Percentiles rank a stretch among this genome's conserved stretches.
Evolutionary conservation across 1,140 invertebrate genomes (phyloP).

Genomic region (Ylistrum balloti): DNA sequence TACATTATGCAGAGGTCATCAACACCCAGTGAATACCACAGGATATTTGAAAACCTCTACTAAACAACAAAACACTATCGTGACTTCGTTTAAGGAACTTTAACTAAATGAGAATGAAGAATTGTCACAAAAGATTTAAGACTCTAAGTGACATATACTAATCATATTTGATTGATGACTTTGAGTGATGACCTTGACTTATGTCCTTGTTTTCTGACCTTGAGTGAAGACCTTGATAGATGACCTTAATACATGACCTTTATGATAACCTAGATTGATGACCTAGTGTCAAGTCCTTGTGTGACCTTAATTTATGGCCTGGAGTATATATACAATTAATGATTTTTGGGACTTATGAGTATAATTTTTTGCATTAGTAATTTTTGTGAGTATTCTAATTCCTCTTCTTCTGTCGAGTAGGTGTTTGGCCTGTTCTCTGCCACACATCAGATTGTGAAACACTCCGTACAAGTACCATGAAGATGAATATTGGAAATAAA

Average conservation of each 20-base stretch:
- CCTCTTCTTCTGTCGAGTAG: conserved; percentile 23
- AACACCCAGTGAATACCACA: no score
- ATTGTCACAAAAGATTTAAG: no score
- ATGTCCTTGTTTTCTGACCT: no score
- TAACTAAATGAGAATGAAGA: no score
- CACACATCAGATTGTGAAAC: conserved; percentile 55
- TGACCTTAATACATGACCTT: background rate
- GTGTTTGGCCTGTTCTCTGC: conserved; percentile 37
- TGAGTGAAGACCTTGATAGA: background rate
- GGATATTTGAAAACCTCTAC: no score
- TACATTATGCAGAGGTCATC: no score
- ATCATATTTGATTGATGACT: background rate
- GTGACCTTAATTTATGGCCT: background rate
- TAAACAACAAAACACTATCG: no score
- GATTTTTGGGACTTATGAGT: background rate
- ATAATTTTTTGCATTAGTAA: no score
- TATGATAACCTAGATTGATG: background rate
- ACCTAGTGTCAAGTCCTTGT: no score
- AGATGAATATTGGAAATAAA: conserved; percentile 59
- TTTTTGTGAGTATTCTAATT: background rate
- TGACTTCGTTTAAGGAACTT: no score
- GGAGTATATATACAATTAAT: background rate
- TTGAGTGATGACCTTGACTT: background rate
- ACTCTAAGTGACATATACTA: background rate
- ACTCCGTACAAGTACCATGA: conserved; percentile 54